Percentiles rank a stretch among this genome's conserved stretches.
These are phyloP conservation scores for Bradypus variegatus DNA, from an alignment of 2,797 vertebrate genomes.

Conservation along the genomic window DNA sequence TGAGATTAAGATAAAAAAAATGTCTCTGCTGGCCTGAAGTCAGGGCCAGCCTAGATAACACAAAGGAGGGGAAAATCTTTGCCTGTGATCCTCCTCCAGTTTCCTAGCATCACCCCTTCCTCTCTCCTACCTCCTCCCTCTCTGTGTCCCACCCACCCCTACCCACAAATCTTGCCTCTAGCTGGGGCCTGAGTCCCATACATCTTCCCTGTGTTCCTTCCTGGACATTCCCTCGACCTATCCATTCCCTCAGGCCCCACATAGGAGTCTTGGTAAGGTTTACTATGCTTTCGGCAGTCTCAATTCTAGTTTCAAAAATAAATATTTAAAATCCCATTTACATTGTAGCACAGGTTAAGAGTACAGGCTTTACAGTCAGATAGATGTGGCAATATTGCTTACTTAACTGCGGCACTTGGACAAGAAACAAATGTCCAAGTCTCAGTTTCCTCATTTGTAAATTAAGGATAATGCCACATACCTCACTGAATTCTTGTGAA, in stretches of 20 bases:
- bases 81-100: not conserved
- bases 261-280: not conserved
- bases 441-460: not conserved
- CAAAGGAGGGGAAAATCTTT: not conserved
- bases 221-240: not conserved
- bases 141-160: not conserved
- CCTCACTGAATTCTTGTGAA: not conserved
- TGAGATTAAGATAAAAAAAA: not conserved
- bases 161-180: fast-evolving
- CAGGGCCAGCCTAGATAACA: not conserved
- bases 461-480: not conserved
- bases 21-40: not conserved
- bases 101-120: too few relatives aligned
- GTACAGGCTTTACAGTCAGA: not conserved
- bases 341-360: not conserved
- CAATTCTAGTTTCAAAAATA: not conserved
- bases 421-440: not conserved
- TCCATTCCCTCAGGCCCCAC: too few relatives aligned
- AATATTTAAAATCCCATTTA: not conserved
- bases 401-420: not conserved
- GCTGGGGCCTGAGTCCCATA: not conserved
- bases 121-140: not conserved
- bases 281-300: not conserved
- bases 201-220: not conserved
- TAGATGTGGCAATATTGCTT: not conserved